A percentile compares a stretch with the other conserved stretches of the same genome.
Evolutionary conservation across 2,888 invertebrate species (phyloP).

Genomic region (Erynnis tages): DNA sequence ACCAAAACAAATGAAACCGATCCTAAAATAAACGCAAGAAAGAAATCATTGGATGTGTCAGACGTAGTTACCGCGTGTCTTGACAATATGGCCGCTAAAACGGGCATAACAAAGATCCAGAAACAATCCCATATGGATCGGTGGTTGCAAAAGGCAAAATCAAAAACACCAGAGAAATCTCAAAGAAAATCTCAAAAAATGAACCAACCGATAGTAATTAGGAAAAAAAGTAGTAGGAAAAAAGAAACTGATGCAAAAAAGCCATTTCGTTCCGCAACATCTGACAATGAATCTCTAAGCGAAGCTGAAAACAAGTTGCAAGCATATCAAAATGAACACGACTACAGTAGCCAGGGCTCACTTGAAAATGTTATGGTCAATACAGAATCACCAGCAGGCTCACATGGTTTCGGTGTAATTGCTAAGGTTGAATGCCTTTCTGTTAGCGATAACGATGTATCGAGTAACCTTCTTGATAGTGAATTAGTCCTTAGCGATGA

Average conservation of each 20-base stretch:
- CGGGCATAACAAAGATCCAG: slow-evolving; percentile 72
- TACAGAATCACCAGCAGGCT: slow-evolving; percentile 22
- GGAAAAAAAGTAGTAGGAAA: slow-evolving; percentile 30
- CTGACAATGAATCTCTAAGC: slow-evolving; percentile 49
- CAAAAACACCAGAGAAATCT: slow-evolving; percentile 72
- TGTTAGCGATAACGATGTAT: slow-evolving; percentile 23
- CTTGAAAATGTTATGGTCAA: slow-evolving; percentile 28
- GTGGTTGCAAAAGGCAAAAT: slow-evolving; percentile 77
- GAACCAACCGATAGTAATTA: slow-evolving; percentile 1
- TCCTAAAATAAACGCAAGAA: slow-evolving; percentile 49
- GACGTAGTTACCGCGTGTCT: slow-evolving; percentile 75
- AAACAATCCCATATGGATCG: slow-evolving; percentile 77
- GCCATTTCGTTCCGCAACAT: slow-evolving; percentile 47
- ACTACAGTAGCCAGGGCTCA: slow-evolving; percentile 42
- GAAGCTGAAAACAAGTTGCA: slow-evolving; percentile 34
- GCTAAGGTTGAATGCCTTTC: slow-evolving; percentile 41
- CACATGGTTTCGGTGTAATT: slow-evolving; percentile 37
- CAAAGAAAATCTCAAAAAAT: slow-evolving; percentile 42
- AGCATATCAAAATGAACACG: slow-evolving; percentile 49
- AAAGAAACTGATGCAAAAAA: slow-evolving; percentile 44
- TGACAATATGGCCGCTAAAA: slow-evolving; percentile 75
- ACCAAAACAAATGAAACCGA: slow-evolving; percentile 54
- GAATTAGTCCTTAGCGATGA: slow-evolving; percentile 27
- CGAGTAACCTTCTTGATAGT: slow-evolving; percentile 24
- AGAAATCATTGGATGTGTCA: slow-evolving; percentile 66